phyloP scores from a whole-genome alignment of 1,140 invertebrate species.

The Chironomus tepperi region DNA sequence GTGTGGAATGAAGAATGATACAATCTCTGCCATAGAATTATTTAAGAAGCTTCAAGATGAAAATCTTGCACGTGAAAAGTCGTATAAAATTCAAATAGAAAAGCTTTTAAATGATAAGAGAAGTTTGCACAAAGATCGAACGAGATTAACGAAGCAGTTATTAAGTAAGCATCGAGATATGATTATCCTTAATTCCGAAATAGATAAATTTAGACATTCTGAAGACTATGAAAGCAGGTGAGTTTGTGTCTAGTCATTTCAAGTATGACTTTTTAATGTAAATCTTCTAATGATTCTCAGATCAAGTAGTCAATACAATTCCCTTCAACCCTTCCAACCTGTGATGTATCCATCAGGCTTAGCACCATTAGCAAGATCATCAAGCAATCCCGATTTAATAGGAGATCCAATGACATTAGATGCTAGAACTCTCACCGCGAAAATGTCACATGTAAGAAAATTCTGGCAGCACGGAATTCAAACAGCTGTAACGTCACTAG shows the following conservation, averaged over 20 bases:
- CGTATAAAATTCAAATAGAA: neutral
- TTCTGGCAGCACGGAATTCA: neutral
- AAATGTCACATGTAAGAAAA: neutral
- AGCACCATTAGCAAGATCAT: neutral
- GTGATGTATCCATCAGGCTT: neutral
- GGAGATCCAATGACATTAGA: neutral
- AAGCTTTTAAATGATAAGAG: neutral
- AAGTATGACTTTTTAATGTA: too few relatives aligned
- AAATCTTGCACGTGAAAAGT: neutral
- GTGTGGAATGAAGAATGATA: constrained; percentile 5
- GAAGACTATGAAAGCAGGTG: neutral
- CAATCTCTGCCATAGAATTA: neutral
- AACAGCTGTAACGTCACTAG: neutral
- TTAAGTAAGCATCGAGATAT: neutral
- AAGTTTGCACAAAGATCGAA: constrained; percentile 20
- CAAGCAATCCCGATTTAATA: neutral
- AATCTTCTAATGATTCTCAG: neutral
- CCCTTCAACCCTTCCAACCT: constrained; percentile 1
- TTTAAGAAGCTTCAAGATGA: constrained; percentile 16
- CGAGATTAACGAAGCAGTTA: neutral
- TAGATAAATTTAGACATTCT: constrained; percentile 5
- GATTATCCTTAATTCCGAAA: constrained; percentile 18
- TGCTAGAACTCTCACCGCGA: neutral
- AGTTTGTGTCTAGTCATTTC: neutral
- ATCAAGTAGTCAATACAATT: constrained; percentile 12